Evolutionary conservation across 2,113 vertebrate species (phyloP), one percentile per base, ranked within the genome.

Genomic region (Dromaius novaehollandiae): DNA sequence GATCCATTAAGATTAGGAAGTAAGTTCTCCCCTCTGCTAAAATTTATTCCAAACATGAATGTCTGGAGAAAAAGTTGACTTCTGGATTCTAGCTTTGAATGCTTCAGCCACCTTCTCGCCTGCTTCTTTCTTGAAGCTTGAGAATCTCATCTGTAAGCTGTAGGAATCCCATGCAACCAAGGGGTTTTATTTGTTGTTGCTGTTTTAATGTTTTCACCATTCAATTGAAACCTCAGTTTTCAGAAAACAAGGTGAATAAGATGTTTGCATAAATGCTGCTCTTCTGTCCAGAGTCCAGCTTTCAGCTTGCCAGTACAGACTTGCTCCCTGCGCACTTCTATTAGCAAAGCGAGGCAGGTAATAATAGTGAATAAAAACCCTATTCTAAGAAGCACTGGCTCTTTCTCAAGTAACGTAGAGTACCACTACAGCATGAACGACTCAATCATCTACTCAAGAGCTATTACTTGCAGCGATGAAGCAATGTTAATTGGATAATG

Each of bases 401-500:
- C 88, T 93, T 97, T 97, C 95, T 97, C 94, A 91, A 97, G 95
- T 82, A 89, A 96, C 95, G 93, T 22, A 92, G 96, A 98, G 96
- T 86, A 96, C 96, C 94, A 98, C 95, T 97, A 93, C 94, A 97
- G 90, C 95, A 96, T 50, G 97, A 98, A 97, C 97, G 98, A 98
- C 96, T 98, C 98, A 98, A 97, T 98, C 97, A 98, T 96, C 90
- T 97, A 96, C 96, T 95, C 78, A 79, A 97, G 98, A 97, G 98
- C 97, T 98, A 98, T 97, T 98, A 97, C 98, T 97, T 94, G 97
- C 92, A 93, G 95, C 6, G 74, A 95, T 92, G 98, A 98, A 98
- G 98, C 98, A 97, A 98, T 97, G 98, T 98, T 99, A 99, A 99
- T 99, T 99, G 98, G 98, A 97, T 98, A 97, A 97, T 95, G 90